Percentiles rank a stretch among this genome's conserved stretches.
phyloP scores from a whole-genome alignment of 2,888 invertebrate species.

The Ashinkailepas kermadecensis region DNA sequence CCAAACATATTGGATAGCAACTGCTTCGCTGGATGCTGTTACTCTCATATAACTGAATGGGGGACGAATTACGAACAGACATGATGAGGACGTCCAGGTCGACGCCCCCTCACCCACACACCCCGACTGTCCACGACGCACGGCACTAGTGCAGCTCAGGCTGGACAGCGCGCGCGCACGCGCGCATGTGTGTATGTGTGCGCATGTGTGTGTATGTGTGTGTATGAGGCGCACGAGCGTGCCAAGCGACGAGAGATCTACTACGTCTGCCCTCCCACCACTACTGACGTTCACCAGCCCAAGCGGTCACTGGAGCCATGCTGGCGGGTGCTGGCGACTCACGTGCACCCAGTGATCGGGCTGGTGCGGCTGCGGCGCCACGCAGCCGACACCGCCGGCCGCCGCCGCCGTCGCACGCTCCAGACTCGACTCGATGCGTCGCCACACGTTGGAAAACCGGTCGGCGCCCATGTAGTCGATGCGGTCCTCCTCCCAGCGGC shows the following conservation, averaged over 20 bases:
- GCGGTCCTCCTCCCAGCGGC: conserved; percentile 78
- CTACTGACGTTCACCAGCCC: not conserved
- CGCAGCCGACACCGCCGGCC: not conserved
- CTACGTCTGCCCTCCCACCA: not conserved
- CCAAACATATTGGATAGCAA: too few species aligned
- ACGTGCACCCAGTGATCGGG: not conserved
- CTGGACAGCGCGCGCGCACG: not conserved
- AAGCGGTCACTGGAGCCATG: not conserved
- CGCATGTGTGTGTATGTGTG: not conserved
- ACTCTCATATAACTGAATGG: too few species aligned
- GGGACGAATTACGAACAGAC: too few species aligned
- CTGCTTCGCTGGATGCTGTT: too few species aligned
- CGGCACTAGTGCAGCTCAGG: too few species aligned
- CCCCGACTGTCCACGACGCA: too few species aligned
- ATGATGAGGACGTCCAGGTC: not conserved
- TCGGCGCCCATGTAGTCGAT: conserved; percentile 94
- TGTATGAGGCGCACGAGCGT: not conserved
- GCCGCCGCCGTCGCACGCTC: not conserved
- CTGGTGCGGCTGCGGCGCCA: not conserved
- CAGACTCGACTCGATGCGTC: not conserved
- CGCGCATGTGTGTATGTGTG: not conserved
- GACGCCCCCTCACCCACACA: too few species aligned
- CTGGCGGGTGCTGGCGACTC: not conserved
- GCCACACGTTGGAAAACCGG: conserved; percentile 78
- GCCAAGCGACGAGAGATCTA: not conserved